A percentile compares a stretch with the other conserved stretches of the same genome.
Evolutionary conservation across 2,113 vertebrate genomes (phyloP).

Genomic region (Rhinopomastus cyanomelas): DNA sequence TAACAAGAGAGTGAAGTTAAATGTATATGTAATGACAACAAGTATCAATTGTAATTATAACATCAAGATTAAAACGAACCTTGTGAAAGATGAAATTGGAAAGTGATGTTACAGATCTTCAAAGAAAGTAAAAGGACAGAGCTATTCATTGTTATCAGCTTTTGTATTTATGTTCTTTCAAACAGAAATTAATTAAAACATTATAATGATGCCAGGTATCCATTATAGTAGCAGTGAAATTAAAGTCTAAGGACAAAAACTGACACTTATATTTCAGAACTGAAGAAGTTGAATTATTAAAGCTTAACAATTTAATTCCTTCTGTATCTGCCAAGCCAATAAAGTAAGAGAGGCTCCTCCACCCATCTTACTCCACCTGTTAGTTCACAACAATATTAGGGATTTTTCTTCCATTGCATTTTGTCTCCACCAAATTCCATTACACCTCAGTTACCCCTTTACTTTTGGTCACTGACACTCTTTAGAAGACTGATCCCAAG

Average conservation of each 20-base stretch:
- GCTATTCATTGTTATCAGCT: background rate
- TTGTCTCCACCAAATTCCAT: rapidly evolving
- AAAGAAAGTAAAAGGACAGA: slow-evolving; percentile 8
- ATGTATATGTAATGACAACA: background rate
- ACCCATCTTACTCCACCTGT: background rate
- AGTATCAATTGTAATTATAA: background rate
- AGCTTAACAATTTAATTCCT: background rate
- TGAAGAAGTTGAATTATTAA: slow-evolving; percentile 30
- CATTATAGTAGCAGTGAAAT: background rate
- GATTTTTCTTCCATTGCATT: background rate
- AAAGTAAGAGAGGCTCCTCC: background rate
- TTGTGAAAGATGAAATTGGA: background rate
- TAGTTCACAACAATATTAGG: background rate
- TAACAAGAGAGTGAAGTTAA: background rate
- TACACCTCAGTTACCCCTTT: background rate
- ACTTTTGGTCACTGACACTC: background rate
- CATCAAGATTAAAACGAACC: background rate
- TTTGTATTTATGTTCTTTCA: slow-evolving; percentile 25
- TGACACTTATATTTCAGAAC: slow-evolving; percentile 9
- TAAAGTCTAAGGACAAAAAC: background rate
- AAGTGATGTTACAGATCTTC: background rate
- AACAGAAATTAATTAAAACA: slow-evolving; percentile 17
- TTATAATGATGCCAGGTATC: background rate
- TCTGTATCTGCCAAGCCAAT: background rate
- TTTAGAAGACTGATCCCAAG: background rate